Evolutionary conservation across 2,113 vertebrate species (phyloP), one percentile per base, ranked within the genome.

Genomic region (Phalacrocorax carbo): DNA sequence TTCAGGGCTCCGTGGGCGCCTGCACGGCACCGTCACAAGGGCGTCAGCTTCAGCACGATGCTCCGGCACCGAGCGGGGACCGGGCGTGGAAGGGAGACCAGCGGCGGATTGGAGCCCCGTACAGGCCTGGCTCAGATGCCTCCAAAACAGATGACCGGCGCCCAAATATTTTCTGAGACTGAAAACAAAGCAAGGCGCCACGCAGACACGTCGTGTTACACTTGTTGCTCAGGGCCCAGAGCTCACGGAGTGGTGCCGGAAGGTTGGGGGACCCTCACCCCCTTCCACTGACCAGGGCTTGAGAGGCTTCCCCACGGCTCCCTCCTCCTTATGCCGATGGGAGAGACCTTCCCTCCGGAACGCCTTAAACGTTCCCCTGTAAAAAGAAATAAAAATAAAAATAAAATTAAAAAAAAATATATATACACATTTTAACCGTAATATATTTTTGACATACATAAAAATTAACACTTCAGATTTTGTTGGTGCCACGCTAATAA

Each of bases 21-120:
- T 5, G 9, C 4, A 1, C 0, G 9, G 30, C 46, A 15, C 4
- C 2, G 0, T 4, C 32, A 7, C 54, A 12, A 0, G 3, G 46
- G 40, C 32, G 5, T 30, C 21, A 38, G 11, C 44, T 6, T 9
- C 25, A 5, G 58, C 7, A 0, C 2, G 9, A 13, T 18, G 68
- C 30, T 32, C 26, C 2, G 18, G 46, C 52, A 6, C 23, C 2
- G 51, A 18, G 57, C 26, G 18, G 27, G 44, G 54, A 38, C 20
- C 11, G 2, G 16, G 40, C 17, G 15, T 6, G 66, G n/a, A 8
- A 42, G n/a, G 32, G 26, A 54, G 46, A 5, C 2, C 19, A 27
- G 42, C 27, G 42, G 13, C 30, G 16, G 26, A 23, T 25, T 40
- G 29, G 7, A 42, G 51, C n/a, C 48, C 75, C 2, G 6, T 3